These are phyloP conservation scores for Thinocorus orbignyianus DNA, from an alignment of 2,113 vertebrate species.

Conservation along the genomic window DNA sequence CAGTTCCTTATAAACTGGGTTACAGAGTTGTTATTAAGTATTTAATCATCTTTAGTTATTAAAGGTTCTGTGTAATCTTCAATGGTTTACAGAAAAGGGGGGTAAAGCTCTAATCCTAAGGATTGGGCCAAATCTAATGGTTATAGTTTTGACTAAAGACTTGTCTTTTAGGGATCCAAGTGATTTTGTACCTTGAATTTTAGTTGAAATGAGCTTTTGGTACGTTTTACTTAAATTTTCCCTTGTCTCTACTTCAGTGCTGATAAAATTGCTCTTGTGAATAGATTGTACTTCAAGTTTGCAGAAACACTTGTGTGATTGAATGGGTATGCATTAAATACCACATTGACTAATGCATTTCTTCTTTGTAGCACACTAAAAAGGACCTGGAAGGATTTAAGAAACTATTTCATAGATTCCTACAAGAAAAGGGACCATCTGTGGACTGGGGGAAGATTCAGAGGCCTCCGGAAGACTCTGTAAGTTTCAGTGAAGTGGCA, in stretches of 20 bases:
- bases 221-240: neutral
- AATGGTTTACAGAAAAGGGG: neutral
- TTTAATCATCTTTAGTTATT: slow-evolving; percentile 35
- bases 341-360: neutral
- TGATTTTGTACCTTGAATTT: neutral
- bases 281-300: neutral
- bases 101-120: neutral
- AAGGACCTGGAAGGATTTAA: slow-evolving; percentile 96
- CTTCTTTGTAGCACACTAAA: slow-evolving; percentile 82
- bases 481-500: slow-evolving; percentile 72
- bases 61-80: neutral
- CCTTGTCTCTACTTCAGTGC: neutral
- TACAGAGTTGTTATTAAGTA: neutral
- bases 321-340: neutral
- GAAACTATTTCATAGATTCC: slow-evolving; percentile 95
- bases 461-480: slow-evolving; percentile 93
- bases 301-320: neutral
- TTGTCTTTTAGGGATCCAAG: neutral
- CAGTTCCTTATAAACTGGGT: neutral
- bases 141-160: neutral
- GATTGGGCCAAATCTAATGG: neutral
- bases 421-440: slow-evolving; percentile 94
- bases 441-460: slow-evolving; percentile 96
- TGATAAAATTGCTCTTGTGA: neutral
- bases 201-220: neutral